Conservation (phyloP, 2,113 vertebrate genomes). For the Sinocyclocheilus grahami region DNA sequence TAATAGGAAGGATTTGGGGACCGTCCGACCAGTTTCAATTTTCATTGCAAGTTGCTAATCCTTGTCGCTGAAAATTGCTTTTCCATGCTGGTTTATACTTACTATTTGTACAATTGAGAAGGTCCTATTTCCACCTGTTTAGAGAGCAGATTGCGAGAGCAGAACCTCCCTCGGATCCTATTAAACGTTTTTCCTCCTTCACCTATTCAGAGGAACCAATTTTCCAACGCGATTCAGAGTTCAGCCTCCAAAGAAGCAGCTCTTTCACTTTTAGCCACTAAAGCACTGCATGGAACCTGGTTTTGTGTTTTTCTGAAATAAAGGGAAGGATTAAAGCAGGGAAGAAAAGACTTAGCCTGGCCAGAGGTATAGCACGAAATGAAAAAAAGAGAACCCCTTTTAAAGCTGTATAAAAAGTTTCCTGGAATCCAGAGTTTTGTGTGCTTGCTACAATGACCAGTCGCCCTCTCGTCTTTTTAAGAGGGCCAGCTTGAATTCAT, state of each 20-base stretch:
- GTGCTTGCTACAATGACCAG: conserved; percentile 80
- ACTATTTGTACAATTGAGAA: conserved; percentile 83
- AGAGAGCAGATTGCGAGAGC: conserved; percentile 79
- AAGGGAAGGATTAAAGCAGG: conserved; percentile 88
- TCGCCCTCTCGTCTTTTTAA: conserved; percentile 72
- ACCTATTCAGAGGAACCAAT: conserved; percentile 87
- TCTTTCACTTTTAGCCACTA: conserved; percentile 91
- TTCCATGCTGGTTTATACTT: conserved; percentile 75
- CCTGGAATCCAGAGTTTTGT: conserved; percentile 87
- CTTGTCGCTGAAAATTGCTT: conserved; percentile 64
- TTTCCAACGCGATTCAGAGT: conserved; percentile 87
- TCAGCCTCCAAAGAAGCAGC: conserved; percentile 80
- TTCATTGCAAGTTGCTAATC: conserved; percentile 69
- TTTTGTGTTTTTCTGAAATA: conserved; percentile 91
- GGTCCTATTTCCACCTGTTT: conserved; percentile 89
- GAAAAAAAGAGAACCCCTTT: too few species aligned
- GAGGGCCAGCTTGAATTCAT: conserved; percentile 79
- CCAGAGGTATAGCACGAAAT: conserved; percentile 84
- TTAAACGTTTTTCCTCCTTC: conserved; percentile 85
- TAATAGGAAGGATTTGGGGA: conserved; percentile 41
- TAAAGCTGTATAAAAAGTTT: conserved; percentile 84
- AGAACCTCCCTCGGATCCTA: conserved; percentile 85
- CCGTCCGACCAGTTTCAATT: conserved; percentile 57
- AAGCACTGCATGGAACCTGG: conserved; percentile 95
- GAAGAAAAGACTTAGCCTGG: conserved; percentile 83